Evolutionary conservation across 1,140 invertebrate species (phyloP), one percentile per base, ranked within the genome.

Genomic region (Hydropsyche tenuis): DNA sequence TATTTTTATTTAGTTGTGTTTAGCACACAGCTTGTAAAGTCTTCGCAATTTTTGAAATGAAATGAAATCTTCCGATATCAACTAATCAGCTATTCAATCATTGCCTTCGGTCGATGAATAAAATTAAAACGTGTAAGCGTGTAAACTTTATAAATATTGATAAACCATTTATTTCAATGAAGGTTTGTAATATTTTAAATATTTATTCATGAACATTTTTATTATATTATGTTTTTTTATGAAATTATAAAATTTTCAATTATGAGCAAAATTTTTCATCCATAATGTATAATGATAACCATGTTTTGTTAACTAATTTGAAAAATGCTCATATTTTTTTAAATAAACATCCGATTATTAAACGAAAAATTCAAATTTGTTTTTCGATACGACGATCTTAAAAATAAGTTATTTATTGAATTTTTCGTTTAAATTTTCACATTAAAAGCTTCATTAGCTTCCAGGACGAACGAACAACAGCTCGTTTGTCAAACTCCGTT

Each of bases 361-460:
- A 43, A 22, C 37, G 63, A 43, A 65, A 46, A 65, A 46, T 65
- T 65, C 12, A 18, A 65, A 43, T 20, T 53, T 53, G 6, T 7
- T 53, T 16, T 5, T 51, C 20, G 14, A 22, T n/a, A 60, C 14
- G 4, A 60, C 4, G 22, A 14, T 60, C 2, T 60, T 4, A 23
- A 23, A 27, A 60, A 60, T 27, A 53, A 18, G 7, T 2, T 20
- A 20, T 53, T 53, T 25, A 60, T 60, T 60, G 56, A 60, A 60
- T 60, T 60, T 60, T 60, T 60, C 56, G 56, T 23, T 60, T 46
- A 46, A 42, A 68, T 48, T 48, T 48, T 65, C 30, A 43, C 25
- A 63, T 65, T 65, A 65, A 60, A 68, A 68, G 65, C 65, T 68
- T 68, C 65, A 27, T 68, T 68, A 68, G 65, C 65, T 68, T 68